Percentiles rank a stretch among this genome's conserved stretches.
Conservation (phyloP, 2,113 vertebrate species). For the Ctenodactylus gundi region DNA sequence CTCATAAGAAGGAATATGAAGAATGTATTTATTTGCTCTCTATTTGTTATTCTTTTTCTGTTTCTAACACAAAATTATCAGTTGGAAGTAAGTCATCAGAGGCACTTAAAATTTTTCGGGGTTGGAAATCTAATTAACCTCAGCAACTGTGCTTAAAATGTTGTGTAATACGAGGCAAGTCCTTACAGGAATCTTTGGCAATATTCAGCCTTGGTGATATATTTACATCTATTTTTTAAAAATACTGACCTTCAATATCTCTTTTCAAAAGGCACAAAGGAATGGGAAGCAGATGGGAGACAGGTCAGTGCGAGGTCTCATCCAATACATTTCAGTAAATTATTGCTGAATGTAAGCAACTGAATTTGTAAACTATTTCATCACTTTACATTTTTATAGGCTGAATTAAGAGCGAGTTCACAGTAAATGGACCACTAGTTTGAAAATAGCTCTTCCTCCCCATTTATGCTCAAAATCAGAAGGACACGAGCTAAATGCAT, state of each 20-base stretch:
- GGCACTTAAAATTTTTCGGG: conserved; percentile 82
- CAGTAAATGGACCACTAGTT: neutral
- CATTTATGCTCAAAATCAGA: neutral
- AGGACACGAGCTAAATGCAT: neutral
- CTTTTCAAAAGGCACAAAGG: conserved; percentile 48
- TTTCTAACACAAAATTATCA: conserved; percentile 81
- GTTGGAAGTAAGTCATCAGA: conserved; percentile 82
- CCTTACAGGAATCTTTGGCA: conserved; percentile 63
- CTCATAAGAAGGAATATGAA: conserved; percentile 74
- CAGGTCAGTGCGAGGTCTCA: neutral
- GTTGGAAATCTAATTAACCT: conserved; percentile 87
- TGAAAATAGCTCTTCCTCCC: neutral
- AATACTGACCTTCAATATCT: conserved; percentile 75
- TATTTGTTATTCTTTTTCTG: conserved; percentile 84
- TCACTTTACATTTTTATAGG: neutral
- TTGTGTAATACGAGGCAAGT: conserved; percentile 68
- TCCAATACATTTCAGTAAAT: neutral
- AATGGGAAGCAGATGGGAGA: neutral
- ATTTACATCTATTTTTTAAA: conserved; percentile 52
- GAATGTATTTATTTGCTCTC: conserved; percentile 78
- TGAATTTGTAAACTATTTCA: neutral
- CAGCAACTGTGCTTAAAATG: conserved; percentile 79
- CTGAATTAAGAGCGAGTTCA: neutral
- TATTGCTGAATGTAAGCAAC: fast-evolving
- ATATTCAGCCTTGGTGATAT: conserved; percentile 37